A percentile compares a stretch with the other conserved stretches of the same genome.
phyloP scores from a whole-genome alignment of 2,888 invertebrate genomes.

The Dolichopus griseipennis region DNA sequence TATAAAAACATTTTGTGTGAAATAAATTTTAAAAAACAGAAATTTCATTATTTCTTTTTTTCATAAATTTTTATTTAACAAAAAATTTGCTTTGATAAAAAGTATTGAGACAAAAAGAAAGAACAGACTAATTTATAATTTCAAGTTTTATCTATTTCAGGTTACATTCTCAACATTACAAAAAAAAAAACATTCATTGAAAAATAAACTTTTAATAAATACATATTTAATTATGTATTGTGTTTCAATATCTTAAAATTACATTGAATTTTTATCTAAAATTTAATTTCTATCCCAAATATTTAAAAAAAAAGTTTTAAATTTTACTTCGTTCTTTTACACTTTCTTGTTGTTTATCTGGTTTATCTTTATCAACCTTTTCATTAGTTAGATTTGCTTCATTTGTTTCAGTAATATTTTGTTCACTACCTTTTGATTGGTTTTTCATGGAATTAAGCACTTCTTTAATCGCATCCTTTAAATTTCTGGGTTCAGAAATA shows the following conservation, averaged over 20 bases:
- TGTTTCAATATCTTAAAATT: neutral
- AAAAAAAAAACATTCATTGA: neutral
- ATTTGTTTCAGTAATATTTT: too few species aligned
- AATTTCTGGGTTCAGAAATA: slow-evolving; percentile 49
- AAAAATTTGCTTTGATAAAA: too few species aligned
- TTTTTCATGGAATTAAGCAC: slow-evolving; percentile 40
- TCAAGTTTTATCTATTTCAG: too few species aligned
- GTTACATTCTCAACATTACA: too few species aligned
- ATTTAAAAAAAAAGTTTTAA: neutral
- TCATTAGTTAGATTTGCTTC: neutral
- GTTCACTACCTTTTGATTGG: neutral
- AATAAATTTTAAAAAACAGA: too few species aligned
- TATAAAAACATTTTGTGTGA: too few species aligned
- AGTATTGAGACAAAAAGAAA: too few species aligned
- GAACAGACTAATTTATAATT: too few species aligned
- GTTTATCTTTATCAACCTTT: slow-evolving; percentile 9
- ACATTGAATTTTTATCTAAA: neutral
- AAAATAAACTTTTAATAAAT: neutral
- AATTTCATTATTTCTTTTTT: too few species aligned
- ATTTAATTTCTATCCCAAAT: neutral
- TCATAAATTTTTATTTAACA: too few species aligned
- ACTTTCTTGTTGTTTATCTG: slow-evolving; percentile 1
- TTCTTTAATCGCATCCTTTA: slow-evolving; percentile 54
- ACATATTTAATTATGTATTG: neutral
- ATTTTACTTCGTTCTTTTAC: neutral